These are phyloP conservation scores for Lepus americanus DNA, from an alignment of 2,113 vertebrate genomes.

Conservation along the genomic window DNA sequence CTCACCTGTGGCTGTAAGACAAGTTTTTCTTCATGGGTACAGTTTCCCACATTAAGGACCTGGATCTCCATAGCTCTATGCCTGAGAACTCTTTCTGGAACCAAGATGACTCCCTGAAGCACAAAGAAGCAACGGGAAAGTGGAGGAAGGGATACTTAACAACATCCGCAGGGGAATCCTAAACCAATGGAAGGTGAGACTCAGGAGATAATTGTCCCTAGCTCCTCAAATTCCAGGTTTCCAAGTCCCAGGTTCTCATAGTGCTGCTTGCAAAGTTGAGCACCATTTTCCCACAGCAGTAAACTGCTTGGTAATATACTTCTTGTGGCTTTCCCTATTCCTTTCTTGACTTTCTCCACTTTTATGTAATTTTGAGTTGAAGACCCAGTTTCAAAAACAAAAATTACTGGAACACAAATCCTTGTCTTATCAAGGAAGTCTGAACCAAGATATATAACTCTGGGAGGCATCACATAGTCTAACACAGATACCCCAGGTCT, in stretches of 20 bases:
- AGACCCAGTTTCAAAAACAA: not conserved
- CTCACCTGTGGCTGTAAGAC: not conserved
- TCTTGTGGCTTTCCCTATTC: not conserved
- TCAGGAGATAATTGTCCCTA: rapidly evolving
- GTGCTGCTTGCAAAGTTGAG: too few species aligned
- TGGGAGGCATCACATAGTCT: not conserved
- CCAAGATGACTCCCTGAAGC: not conserved
- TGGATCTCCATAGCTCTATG: not conserved
- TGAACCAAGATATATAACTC: not conserved
- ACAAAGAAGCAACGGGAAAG: not conserved
- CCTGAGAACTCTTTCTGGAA: not conserved
- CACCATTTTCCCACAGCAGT: rapidly evolving
- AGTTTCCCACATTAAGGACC: not conserved
- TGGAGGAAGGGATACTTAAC: too few species aligned
- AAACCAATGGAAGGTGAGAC: not conserved
- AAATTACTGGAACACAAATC: not conserved
- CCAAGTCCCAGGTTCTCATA: not conserved
- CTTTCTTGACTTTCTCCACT: not conserved
- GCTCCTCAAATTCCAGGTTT: not conserved
- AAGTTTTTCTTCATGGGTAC: not conserved
- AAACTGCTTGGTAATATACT: rapidly evolving
- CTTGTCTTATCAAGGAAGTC: not conserved
- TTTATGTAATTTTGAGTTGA: not conserved
- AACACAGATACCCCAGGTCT: not conserved
- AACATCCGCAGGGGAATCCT: not conserved